Evolutionary conservation across 2,113 vertebrate species (phyloP).

Genomic region (Nesoenas mayeri): DNA sequence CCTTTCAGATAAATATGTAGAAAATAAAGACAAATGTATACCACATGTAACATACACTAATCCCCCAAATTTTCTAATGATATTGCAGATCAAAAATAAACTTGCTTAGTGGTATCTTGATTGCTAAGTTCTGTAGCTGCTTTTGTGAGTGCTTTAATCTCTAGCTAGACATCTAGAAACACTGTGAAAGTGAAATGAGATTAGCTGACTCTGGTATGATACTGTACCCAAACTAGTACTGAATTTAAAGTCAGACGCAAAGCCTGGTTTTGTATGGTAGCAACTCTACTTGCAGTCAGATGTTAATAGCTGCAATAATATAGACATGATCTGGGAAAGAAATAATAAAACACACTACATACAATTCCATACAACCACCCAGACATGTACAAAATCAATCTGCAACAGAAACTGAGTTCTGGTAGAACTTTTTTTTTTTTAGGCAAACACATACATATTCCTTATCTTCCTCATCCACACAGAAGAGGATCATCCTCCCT

Average conservation of each 20-base stretch:
- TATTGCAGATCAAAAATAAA: slow-evolving; percentile 8
- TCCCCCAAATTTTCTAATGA: slow-evolving; percentile 15
- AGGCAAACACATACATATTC: neutral
- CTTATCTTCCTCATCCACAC: neutral
- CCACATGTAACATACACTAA: neutral
- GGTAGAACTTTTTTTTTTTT: neutral
- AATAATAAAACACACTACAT: neutral
- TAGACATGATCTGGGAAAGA: neutral
- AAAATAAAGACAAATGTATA: slow-evolving; percentile 42
- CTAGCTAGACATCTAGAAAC: slow-evolving; percentile 7
- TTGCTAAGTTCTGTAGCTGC: neutral
- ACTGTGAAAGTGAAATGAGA: neutral
- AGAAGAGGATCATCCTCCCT: neutral
- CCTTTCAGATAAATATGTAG: slow-evolving; percentile 41
- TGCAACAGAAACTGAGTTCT: neutral
- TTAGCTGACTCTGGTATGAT: neutral
- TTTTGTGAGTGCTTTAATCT: neutral
- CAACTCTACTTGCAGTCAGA: neutral
- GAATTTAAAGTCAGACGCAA: slow-evolving; percentile 7
- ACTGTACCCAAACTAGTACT: neutral
- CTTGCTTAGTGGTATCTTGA: neutral
- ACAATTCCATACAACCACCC: neutral
- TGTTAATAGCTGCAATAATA: neutral
- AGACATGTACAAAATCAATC: neutral
- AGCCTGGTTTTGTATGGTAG: neutral